Conservation (phyloP, 2,113 vertebrate species). For the Lampris incognitus region DNA sequence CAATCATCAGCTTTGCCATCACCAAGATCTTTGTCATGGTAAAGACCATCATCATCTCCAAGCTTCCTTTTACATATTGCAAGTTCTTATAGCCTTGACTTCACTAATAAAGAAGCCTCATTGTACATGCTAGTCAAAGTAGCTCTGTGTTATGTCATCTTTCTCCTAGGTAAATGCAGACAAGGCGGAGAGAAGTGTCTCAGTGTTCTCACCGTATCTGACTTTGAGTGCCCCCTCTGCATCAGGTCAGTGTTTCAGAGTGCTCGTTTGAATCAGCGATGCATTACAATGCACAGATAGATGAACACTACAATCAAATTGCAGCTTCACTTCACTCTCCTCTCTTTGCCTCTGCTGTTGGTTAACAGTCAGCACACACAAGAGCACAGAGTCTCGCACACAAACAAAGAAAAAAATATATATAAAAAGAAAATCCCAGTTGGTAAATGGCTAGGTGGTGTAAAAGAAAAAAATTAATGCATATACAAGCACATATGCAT, state of each 20-base stretch:
- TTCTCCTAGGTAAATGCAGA: conserved; percentile 52
- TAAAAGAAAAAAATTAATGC: too few relatives aligned
- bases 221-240: conserved; percentile 92
- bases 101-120: background rate
- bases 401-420: background rate
- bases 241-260: conserved; percentile 82
- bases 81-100: too few relatives aligned
- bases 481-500: too few relatives aligned
- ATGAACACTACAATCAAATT: background rate
- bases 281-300: background rate
- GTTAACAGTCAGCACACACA: conserved; percentile 16
- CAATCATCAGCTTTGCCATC: background rate
- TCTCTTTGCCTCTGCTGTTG: background rate
- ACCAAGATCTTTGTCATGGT: conserved; percentile 10
- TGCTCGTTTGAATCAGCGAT: conserved; percentile 30
- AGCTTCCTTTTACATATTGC: conserved; percentile 8
- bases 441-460: too few relatives aligned
- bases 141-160: background rate
- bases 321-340: background rate
- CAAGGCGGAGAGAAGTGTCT: conserved; percentile 55
- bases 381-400: background rate
- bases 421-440: too few relatives aligned
- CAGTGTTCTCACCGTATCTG: conserved; percentile 81
- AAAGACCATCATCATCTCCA: background rate
- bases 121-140: background rate